phyloP scores from a whole-genome alignment of 2,113 vertebrate genomes.

The Triplophysa rosa region DNA sequence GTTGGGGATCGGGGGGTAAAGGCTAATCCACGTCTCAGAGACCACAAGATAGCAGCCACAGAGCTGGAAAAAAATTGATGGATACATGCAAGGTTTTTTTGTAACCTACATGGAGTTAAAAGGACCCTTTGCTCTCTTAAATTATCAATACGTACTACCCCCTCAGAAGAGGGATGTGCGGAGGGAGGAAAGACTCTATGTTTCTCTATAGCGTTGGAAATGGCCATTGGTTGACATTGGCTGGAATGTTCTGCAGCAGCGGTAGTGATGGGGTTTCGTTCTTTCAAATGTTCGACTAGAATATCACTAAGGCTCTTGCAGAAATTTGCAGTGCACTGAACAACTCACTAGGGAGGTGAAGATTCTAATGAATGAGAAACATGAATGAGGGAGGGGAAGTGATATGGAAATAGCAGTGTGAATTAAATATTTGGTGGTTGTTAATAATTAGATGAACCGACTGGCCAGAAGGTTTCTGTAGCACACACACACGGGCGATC shows the following conservation, averaged over 20 bases:
- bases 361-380: slow-evolving; percentile 9
- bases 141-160: not conserved
- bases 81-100: slow-evolving; percentile 16
- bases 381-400: not conserved
- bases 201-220: not conserved
- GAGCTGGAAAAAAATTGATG: not conserved
- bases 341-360: not conserved
- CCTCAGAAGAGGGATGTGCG: not conserved
- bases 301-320: not conserved
- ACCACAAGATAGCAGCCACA: slow-evolving; percentile 4
- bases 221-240: not conserved
- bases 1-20: slow-evolving; percentile 8
- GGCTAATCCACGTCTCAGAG: slow-evolving; percentile 20
- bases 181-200: not conserved
- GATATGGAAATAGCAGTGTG: not conserved
- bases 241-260: not conserved
- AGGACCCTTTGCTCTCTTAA: slow-evolving; percentile 17
- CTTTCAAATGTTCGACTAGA: not conserved
- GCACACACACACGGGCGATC: not conserved
- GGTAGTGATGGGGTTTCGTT: no score
- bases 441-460: slow-evolving; percentile 2
- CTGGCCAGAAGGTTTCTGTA: not conserved
- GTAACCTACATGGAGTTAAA: slow-evolving; percentile 22
- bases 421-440: not conserved
- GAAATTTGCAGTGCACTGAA: not conserved